These are phyloP conservation scores for Thysanoteuthis rhombus DNA, from an alignment of 2,888 invertebrate genomes.

Conservation along the genomic window DNA sequence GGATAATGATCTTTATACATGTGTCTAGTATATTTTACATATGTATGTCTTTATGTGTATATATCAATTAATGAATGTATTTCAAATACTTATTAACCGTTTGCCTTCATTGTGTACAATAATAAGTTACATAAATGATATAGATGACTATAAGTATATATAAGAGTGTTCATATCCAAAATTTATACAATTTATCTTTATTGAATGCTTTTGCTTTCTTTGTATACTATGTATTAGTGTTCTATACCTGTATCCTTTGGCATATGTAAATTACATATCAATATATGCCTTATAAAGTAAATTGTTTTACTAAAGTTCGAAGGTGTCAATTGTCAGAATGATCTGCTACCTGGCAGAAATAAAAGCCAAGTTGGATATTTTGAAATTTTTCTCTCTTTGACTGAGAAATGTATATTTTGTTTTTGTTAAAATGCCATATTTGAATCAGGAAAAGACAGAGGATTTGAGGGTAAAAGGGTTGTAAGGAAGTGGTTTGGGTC, in stretches of 20 bases:
- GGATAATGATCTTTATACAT: background rate
- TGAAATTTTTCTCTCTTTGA: too few relatives aligned
- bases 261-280: background rate
- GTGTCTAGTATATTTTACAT: background rate
- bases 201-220: background rate
- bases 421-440: too few relatives aligned
- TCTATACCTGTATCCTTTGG: background rate
- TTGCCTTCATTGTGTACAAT: too few relatives aligned
- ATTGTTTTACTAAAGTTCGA: too few relatives aligned
- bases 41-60: background rate
- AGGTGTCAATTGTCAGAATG: too few relatives aligned
- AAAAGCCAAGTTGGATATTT: too few relatives aligned
- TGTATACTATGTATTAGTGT: background rate
- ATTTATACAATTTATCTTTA: background rate
- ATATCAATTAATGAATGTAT: background rate
- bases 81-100: background rate
- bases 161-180: background rate
- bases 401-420: too few relatives aligned
- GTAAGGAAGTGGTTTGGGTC: too few relatives aligned
- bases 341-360: too few relatives aligned
- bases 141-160: background rate
- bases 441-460: too few relatives aligned
- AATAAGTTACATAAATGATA: background rate
- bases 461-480: too few relatives aligned
- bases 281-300: too few relatives aligned